Percentiles rank a stretch among this genome's conserved stretches.
phyloP scores from a whole-genome alignment of 1,140 invertebrate genomes.

The Geopemphigus sp. region DNA sequence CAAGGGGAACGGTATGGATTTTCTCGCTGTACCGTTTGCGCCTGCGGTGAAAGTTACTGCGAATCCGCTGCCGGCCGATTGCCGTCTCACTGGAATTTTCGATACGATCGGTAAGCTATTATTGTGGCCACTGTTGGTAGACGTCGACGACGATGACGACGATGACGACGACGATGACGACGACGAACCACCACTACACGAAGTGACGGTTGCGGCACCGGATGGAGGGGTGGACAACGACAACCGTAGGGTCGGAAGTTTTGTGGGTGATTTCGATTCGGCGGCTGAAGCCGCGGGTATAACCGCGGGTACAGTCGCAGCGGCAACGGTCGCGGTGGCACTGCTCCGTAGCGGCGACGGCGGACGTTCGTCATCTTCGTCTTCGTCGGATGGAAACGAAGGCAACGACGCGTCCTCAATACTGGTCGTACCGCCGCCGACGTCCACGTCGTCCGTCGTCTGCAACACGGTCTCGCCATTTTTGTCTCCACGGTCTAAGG shows the following conservation, averaged over 20 bases:
- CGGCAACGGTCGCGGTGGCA: neutral
- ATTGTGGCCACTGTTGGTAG: neutral
- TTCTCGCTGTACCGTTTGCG: neutral
- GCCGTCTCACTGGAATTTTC: conserved; percentile 26
- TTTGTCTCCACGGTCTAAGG: neutral
- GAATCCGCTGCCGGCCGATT: neutral
- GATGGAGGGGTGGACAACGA: neutral
- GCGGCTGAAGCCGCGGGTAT: neutral
- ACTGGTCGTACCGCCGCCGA: neutral
- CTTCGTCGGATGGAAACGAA: conserved; percentile 3
- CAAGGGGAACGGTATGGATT: conserved; percentile 15
- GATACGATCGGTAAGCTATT: conserved; percentile 1
- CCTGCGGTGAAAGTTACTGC: neutral
- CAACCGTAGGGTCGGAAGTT: neutral
- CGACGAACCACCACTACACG: neutral
- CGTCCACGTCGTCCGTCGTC: neutral
- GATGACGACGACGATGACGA: neutral
- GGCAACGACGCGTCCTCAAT: conserved; percentile 29
- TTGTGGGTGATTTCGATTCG: conserved; percentile 1
- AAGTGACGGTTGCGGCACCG: neutral
- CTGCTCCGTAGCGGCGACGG: no score
- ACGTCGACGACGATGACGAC: neutral
- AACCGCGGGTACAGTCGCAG: neutral
- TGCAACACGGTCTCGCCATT: no score
- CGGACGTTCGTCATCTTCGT: neutral